Percentiles rank a stretch among this genome's conserved stretches.
Conservation (phyloP, 2,888 invertebrate genomes). For the Andrena camellia region DNA sequence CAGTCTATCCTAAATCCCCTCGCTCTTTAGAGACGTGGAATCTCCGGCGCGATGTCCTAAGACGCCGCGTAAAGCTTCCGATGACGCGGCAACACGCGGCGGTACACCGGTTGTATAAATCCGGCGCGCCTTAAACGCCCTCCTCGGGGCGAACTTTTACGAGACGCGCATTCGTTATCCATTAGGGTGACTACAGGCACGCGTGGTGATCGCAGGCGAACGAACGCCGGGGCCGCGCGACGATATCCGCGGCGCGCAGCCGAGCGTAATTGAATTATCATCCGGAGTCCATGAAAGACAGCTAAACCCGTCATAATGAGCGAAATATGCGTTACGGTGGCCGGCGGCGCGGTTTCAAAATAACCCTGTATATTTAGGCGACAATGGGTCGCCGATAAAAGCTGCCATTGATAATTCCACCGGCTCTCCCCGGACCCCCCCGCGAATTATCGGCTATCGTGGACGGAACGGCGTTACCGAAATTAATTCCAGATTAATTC, state of each 20-base stretch:
- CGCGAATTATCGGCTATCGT: constrained; percentile 25
- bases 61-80: constrained; percentile 9
- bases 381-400: constrained; percentile 48
- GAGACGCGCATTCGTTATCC: constrained; percentile 74
- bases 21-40: background rate
- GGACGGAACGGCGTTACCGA: constrained; percentile 25
- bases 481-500: constrained; percentile 53
- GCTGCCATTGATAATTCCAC: constrained; percentile 28
- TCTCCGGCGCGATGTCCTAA: constrained; percentile 11
- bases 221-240: constrained; percentile 44
- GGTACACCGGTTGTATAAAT: constrained; percentile 66
- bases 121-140: constrained; percentile 67
- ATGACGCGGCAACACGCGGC: constrained; percentile 21
- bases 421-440: background rate
- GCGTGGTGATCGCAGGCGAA: constrained; percentile 58
- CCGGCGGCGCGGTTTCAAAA: constrained; percentile 42
- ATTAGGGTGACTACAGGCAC: constrained; percentile 72
- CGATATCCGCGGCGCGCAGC: constrained; percentile 60
- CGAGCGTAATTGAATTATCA: constrained; percentile 75
- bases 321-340: constrained; percentile 44
- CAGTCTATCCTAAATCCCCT: background rate
- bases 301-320: constrained; percentile 57
- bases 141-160: constrained; percentile 70
- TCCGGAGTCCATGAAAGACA: constrained; percentile 67
- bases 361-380: constrained; percentile 28